A percentile compares a stretch with the other conserved stretches of the same genome.
phyloP scores from a whole-genome alignment of 2,888 invertebrate genomes.

The Limnephilus auricula region DNA sequence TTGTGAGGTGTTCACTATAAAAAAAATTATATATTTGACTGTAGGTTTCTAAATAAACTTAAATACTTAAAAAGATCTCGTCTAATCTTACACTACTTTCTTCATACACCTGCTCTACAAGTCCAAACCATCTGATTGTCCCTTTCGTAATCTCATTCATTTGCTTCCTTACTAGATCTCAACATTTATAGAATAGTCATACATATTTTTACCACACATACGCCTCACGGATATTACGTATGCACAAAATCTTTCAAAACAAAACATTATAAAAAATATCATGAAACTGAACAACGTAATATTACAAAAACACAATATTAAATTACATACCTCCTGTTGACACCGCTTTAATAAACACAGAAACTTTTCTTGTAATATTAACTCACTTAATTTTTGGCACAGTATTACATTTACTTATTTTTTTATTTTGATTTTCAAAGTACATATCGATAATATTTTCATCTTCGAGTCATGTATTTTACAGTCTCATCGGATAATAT shows the following conservation, averaged over 20 bases:
- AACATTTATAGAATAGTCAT: no score
- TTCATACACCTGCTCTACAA: no score
- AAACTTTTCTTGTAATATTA: not conserved
- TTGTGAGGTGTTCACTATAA: no score
- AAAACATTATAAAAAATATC: not conserved
- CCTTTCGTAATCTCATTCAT: no score
- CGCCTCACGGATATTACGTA: no score
- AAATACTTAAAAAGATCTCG: no score
- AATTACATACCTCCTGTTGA: conserved; percentile 10
- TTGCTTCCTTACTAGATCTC: no score
- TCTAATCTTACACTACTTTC: no score
- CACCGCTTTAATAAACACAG: not conserved
- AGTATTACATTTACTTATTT: not conserved
- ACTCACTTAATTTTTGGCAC: not conserved
- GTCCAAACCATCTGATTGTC: no score
- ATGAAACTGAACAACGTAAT: not conserved
- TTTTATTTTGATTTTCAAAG: not conserved
- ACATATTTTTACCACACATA: no score
- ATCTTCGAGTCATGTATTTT: not conserved
- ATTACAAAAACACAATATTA: not conserved
- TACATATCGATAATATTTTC: not conserved
- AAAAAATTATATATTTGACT: no score
- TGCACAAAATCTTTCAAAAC: not conserved
- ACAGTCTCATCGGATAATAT: not conserved
- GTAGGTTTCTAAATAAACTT: no score